Evolutionary conservation across 2,888 invertebrate genomes (phyloP).

Genomic region (Pollenia griseotomentosa): DNA sequence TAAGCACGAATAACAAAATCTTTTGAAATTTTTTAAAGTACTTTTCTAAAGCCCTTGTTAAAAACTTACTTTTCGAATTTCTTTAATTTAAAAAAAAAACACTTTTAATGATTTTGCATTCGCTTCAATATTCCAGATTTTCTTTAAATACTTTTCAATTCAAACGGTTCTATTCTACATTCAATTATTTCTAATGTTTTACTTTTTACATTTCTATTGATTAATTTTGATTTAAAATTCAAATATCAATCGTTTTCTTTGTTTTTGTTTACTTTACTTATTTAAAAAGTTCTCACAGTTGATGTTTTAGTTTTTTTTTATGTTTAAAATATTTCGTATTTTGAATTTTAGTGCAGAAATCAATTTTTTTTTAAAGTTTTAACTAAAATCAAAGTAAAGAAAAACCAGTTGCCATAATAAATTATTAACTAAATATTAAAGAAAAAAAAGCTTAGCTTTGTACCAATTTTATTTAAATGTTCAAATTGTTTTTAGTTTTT

Average conservation of each 20-base stretch:
- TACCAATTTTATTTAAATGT: slow-evolving; percentile 44
- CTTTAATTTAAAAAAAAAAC: neutral
- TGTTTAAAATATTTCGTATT: slow-evolving; percentile 44
- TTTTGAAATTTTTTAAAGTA: too few relatives aligned
- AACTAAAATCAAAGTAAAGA: slow-evolving; percentile 16
- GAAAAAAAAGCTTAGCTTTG: slow-evolving; percentile 69
- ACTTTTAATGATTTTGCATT: neutral
- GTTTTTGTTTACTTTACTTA: neutral
- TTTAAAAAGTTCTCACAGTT: slow-evolving; percentile 60
- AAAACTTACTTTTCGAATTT: neutral
- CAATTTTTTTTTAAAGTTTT: slow-evolving; percentile 28
- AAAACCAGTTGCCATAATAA: slow-evolving; percentile 5
- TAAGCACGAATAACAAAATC: too few relatives aligned
- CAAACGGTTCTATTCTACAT: slow-evolving; percentile 3
- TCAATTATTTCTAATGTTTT: slow-evolving; percentile 7
- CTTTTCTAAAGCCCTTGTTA: neutral
- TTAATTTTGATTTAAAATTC: slow-evolving; percentile 49
- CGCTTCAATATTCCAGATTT: slow-evolving; percentile 7
- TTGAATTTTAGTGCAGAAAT: slow-evolving; percentile 71
- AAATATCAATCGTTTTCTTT: slow-evolving; percentile 12
- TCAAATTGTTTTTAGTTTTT: neutral
- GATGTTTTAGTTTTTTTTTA: slow-evolving; percentile 23
- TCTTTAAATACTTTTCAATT: neutral
- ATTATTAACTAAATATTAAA: slow-evolving; percentile 39
- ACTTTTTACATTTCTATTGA: slow-evolving; percentile 10